Evolutionary conservation across 2,888 invertebrate genomes (phyloP), one percentile per base, ranked within the genome.

Genomic region (Drosophila planitibia): DNA sequence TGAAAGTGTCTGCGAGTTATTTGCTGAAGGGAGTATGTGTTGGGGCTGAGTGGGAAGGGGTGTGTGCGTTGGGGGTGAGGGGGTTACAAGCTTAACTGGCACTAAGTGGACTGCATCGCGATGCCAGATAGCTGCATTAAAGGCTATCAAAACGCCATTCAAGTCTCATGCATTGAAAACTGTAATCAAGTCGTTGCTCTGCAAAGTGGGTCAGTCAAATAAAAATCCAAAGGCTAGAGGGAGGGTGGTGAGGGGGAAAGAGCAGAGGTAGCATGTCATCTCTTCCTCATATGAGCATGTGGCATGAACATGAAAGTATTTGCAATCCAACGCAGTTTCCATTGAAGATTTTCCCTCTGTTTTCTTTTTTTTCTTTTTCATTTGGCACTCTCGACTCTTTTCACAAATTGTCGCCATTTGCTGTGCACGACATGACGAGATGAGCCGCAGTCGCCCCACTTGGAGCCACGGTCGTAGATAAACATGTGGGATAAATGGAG

Each of bases 101-200:
- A 73, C 81, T 87, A 88, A 88, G 87, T 88, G 84, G 88, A 88
- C 90, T 88, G 82, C 87, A 88, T 88, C 87, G 82, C 81, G 75
- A 63, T 72, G 76, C 71, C 60, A 88, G 87, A 88, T 88, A 88
- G 85, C 84, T 84, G 85, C 88, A 89, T 89, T 89, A 88, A 81
- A 82, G 73, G 70, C 89, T 76, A 86, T 86, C 89, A 87, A 81
- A 86, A 87, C 77, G 83, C 87, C 85, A 89, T 86, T 86, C 86
- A 86, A 69, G 62, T 63, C 52, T 62, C 66, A 74, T 73, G 69
- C 64, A 80, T 79, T 81, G 85, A 85, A 83, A 76, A 71, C 74
- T 69, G 86, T 81, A 89, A 84, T 89, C 89, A 86, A 86, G 87
- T 87, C 87, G 79, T 72, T 49, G 68, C 74, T 47, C 51, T 60